A percentile compares a stretch with the other conserved stretches of the same genome.
These are phyloP conservation scores for Protophormia terraenovae DNA, from an alignment of 2,888 invertebrate species.

Conservation along the genomic window DNA sequence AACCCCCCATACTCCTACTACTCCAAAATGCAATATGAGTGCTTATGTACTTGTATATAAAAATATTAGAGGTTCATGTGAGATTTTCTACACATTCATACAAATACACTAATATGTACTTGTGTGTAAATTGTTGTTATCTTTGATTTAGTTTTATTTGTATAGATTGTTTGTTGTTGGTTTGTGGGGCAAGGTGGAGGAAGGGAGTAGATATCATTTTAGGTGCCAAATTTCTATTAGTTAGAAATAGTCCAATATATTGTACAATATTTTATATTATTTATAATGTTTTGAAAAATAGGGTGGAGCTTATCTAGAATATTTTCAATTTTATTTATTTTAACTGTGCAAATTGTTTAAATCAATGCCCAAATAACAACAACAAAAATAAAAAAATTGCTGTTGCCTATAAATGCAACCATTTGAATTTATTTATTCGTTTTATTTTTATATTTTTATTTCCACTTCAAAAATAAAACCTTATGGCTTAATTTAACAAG, in stretches of 20 bases:
- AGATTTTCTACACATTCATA: neutral
- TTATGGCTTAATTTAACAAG: neutral
- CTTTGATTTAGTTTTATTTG: conserved; percentile 50
- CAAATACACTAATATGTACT: neutral
- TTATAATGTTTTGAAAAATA: conserved; percentile 16
- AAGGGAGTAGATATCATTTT: neutral
- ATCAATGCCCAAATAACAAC: conserved; percentile 57
- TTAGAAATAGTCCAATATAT: conserved; percentile 62
- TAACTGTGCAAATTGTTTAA: conserved; percentile 56
- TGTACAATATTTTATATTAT: neutral
- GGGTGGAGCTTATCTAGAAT: conserved; percentile 51
- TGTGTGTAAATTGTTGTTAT: conserved; percentile 1
- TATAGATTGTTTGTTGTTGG: neutral
- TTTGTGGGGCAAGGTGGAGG: neutral
- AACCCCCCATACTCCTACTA: conserved; percentile 15
- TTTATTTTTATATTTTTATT: neutral
- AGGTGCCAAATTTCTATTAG: conserved; percentile 36
- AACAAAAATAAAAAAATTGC: conserved; percentile 23
- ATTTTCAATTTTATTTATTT: neutral
- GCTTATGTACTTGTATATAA: neutral
- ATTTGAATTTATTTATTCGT: conserved; percentile 26
- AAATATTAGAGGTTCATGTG: conserved; percentile 1
- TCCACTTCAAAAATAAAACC: conserved; percentile 13
- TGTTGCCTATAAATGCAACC: neutral
- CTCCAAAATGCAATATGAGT: neutral